A percentile compares a stretch with the other conserved stretches of the same genome.
These are phyloP conservation scores for Amiota mariae DNA, from an alignment of 2,888 invertebrate species.

Conservation along the genomic window DNA sequence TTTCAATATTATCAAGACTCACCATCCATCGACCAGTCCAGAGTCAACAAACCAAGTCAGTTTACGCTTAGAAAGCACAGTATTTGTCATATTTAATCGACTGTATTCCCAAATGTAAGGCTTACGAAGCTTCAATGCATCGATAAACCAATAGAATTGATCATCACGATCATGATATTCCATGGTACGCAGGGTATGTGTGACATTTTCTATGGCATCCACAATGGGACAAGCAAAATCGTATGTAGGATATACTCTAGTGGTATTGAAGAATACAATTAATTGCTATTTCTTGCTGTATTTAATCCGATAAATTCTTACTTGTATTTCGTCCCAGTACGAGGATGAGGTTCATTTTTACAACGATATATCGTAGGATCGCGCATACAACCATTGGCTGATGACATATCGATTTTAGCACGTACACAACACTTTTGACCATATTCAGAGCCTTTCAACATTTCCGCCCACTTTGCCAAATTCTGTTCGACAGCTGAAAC, in stretches of 20 bases:
- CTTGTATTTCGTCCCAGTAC: slow-evolving; percentile 96
- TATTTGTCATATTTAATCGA: slow-evolving; percentile 97
- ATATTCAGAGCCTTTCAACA: slow-evolving; percentile 85
- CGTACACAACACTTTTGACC: slow-evolving; percentile 95
- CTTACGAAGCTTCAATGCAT: slow-evolving; percentile 87
- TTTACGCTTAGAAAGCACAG: slow-evolving; percentile 97
- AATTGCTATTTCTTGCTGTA: neutral
- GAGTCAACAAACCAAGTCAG: slow-evolving; percentile 98
- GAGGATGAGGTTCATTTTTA: slow-evolving; percentile 94
- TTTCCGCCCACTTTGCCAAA: slow-evolving; percentile 92
- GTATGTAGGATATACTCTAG: slow-evolving; percentile 98
- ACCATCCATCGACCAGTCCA: slow-evolving; percentile 96
- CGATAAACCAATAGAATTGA: slow-evolving; percentile 98
- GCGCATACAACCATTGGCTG: slow-evolving; percentile 95
- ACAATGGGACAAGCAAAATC: slow-evolving; percentile 99
- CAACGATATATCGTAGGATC: slow-evolving; percentile 99
- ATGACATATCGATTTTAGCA: slow-evolving; percentile 97
- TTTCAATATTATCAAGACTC: neutral
- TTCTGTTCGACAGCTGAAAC: slow-evolving; percentile 89
- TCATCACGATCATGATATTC: slow-evolving; percentile 99
- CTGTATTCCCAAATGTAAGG: slow-evolving; percentile 98
- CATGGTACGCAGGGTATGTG: slow-evolving; percentile 97
- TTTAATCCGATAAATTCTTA: slow-evolving; percentile 71
- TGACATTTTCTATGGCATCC: slow-evolving; percentile 96
- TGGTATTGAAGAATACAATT: slow-evolving; percentile 48